Conservation (phyloP, 2,888 invertebrate species). For the Rhagium mordax region DNA sequence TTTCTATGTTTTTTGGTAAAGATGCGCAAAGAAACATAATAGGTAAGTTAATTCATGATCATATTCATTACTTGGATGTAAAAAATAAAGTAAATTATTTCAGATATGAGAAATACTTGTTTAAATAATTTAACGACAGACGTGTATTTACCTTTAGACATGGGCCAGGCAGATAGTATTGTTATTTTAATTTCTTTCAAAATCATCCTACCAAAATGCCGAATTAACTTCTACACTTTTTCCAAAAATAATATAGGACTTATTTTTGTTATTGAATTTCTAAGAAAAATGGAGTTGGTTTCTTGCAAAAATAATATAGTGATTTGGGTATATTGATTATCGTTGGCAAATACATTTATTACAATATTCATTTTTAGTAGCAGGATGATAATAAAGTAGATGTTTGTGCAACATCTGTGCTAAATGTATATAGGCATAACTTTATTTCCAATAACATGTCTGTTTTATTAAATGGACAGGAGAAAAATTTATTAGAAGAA, state of each 20-base stretch:
- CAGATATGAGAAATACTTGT: slow-evolving; percentile 40
- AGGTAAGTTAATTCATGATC: neutral
- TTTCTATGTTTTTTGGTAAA: neutral
- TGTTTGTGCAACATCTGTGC: neutral
- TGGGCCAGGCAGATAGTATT: slow-evolving; percentile 27
- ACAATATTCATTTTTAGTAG: slow-evolving; percentile 7
- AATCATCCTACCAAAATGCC: neutral
- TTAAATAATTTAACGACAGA: slow-evolving; percentile 29
- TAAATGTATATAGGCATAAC: neutral
- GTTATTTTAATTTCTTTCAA: slow-evolving; percentile 19
- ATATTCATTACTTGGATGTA: neutral
- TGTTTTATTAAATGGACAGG: neutral
- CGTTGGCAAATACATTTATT: neutral
- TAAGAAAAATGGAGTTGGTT: neutral
- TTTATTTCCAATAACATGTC: slow-evolving; percentile 14
- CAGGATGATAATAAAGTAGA: neutral
- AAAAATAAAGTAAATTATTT: slow-evolving; percentile 13
- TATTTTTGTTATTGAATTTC: neutral
- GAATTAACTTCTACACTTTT: slow-evolving; percentile 3
- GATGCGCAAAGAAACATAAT: neutral
- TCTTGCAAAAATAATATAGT: neutral
- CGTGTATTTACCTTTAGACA: slow-evolving; percentile 33
- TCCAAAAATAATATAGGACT: slow-evolving; percentile 1
- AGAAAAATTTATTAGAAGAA: neutral
- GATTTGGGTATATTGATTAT: neutral